Evolutionary conservation across 1,140 invertebrate genomes (phyloP), one percentile per base, ranked within the genome.

Genomic region (Vanessa atalanta): DNA sequence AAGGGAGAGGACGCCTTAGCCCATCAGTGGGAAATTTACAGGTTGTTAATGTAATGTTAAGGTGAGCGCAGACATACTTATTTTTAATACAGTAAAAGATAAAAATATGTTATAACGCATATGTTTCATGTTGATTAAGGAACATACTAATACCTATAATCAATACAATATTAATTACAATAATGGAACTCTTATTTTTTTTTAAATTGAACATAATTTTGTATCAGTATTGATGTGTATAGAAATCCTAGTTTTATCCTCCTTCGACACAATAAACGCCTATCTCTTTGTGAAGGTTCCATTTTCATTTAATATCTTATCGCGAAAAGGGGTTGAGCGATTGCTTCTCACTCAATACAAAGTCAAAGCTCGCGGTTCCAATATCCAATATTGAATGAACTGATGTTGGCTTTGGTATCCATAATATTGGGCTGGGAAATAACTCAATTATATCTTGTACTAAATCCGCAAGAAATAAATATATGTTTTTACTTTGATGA

Each of bases 261-360:
- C 5, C 31, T 20, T 37, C 2, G 13, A 61, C 11, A 61, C 37
- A 61, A 37, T 4, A n/a, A 23, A 6, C 23, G 26, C 37, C 37
- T 55, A 55, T 37, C 13, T 23, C 53, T 67, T 53, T 53, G 16
- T 11, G 65, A 65, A 71, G 65, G 50, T 47, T 72, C 71, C 31
- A 65, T 74, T 77, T 60, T 47, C 48, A 73, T 57, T 73, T 68
- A 64, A 51, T 75, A 57, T 65, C 65, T 74, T 75, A 75, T 72
- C 76, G 51, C 55, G 65, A 72, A 70, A 77, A 74, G 69, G 64
- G 68, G 69, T 73, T 50, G 55, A 8, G 47, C 15, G 47, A 68
- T 68, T 51, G 47, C 14, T 64, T 64, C 66, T 57, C 47, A 47
- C 37, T 69, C 53, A 69, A 57, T 69, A 55, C 51, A 55, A 60